phyloP scores from a whole-genome alignment of 2,888 invertebrate genomes.

The Drosophila maculinotata region DNA sequence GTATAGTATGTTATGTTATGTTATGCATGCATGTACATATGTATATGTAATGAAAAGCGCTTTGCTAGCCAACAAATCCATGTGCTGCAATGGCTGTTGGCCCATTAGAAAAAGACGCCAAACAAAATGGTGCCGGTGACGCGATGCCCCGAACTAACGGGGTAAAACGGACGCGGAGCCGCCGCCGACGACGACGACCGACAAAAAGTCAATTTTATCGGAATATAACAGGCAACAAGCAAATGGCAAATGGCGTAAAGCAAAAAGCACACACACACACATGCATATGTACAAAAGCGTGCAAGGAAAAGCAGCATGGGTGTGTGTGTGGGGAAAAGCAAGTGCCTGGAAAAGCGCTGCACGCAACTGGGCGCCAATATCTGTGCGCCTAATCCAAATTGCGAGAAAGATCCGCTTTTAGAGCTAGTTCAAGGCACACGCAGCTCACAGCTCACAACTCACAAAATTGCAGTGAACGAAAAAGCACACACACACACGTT shows the following conservation, averaged over 20 bases:
- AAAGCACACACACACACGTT: conserved; percentile 8
- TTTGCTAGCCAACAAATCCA: conserved; percentile 42
- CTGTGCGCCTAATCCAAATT: conserved; percentile 81
- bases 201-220: conserved; percentile 83
- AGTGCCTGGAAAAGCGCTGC: conserved; percentile 54
- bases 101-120: conserved; percentile 80
- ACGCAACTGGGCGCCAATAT: conserved; percentile 4
- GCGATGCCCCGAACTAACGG: conserved; percentile 30
- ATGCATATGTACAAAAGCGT: too few species aligned
- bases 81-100: conserved; percentile 76
- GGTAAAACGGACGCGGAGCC: conserved; percentile 17
- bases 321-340: too few species aligned
- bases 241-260: conserved; percentile 37
- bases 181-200: conserved; percentile 49
- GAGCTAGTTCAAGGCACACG: conserved; percentile 70
- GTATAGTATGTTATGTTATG: not conserved
- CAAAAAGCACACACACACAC: too few species aligned
- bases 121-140: conserved; percentile 74
- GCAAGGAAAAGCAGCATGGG: conserved; percentile 20
- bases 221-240: conserved; percentile 79
- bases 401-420: conserved; percentile 84
- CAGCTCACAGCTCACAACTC: conserved; percentile 35
- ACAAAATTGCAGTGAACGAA: conserved; percentile 34
- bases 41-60: conserved; percentile 2
- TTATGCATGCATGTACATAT: not conserved